Conservation (phyloP, 1,140 invertebrate genomes). For the Drosophila suzukii region DNA sequence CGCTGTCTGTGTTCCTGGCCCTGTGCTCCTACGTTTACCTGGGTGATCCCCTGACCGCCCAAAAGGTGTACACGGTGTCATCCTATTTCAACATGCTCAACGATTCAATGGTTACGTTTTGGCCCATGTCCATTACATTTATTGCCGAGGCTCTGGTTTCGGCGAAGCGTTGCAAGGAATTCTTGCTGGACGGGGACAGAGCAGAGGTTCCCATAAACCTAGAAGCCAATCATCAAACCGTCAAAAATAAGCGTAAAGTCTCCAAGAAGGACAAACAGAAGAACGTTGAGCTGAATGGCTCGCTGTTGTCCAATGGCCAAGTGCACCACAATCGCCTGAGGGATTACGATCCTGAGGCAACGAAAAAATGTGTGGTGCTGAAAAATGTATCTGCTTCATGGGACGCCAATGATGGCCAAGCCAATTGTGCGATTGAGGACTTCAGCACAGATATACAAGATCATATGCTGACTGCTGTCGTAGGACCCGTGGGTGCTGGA, state of each 20-base stretch:
- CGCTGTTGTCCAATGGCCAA: conserved; percentile 47
- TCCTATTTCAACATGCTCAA: conserved; percentile 90
- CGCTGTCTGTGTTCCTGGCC: conserved; percentile 91
- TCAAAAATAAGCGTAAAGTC: conserved; percentile 50
- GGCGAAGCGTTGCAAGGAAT: conserved; percentile 88
- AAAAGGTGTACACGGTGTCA: conserved; percentile 91
- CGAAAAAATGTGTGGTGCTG: conserved; percentile 80
- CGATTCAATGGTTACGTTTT: conserved; percentile 90
- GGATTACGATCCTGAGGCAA: conserved; percentile 68
- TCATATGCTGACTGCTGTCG: conserved; percentile 89
- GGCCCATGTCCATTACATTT: conserved; percentile 88
- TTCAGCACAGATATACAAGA: conserved; percentile 87
- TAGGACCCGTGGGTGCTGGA: conserved; percentile 92
- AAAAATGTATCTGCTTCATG: conserved; percentile 86
- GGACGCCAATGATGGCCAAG: conserved; percentile 67
- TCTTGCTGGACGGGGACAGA: conserved; percentile 80
- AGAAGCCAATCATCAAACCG: conserved; percentile 29
- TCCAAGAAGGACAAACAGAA: conserved; percentile 49
- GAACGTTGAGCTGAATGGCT: conserved; percentile 60
- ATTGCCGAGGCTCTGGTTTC: conserved; percentile 88
- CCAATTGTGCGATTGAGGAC: conserved; percentile 83
- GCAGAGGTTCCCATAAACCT: conserved; percentile 63
- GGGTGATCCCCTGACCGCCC: conserved; percentile 88
- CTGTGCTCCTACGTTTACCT: conserved; percentile 91
- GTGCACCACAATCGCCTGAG: conserved; percentile 42